These are phyloP conservation scores for Hypothenemus hampei DNA, from an alignment of 1,140 invertebrate species.

Conservation along the genomic window DNA sequence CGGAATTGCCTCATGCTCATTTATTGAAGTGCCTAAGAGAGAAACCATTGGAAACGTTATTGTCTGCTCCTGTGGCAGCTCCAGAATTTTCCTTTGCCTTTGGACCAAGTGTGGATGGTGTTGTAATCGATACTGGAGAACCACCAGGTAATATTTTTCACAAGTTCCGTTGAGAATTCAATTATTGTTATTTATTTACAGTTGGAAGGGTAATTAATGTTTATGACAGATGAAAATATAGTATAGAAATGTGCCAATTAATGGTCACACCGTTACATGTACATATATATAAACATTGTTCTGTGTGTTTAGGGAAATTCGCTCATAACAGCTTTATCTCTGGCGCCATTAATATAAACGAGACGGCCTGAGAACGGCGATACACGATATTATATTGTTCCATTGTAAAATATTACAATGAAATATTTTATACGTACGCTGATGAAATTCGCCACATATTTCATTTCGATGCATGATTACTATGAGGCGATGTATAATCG, in stretches of 20 bases:
- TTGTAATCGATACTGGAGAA: conserved; percentile 74
- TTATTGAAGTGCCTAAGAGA: conserved; percentile 81
- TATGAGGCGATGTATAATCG: no score
- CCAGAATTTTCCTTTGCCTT: conserved; percentile 83
- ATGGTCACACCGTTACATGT: no score
- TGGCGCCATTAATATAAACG: conserved; percentile 3
- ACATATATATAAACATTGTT: neutral
- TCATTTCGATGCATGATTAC: no score
- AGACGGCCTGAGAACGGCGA: conserved; percentile 1
- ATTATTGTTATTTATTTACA: no score
- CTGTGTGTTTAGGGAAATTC: conserved; percentile 1
- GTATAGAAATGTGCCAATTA: no score
- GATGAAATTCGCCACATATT: neutral
- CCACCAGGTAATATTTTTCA: conserved; percentile 47
- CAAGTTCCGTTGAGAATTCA: no score
- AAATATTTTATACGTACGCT: neutral
- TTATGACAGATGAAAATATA: no score
- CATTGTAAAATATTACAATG: conserved; percentile 7
- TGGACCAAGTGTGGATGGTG: conserved; percentile 86
- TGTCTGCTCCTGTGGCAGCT: conserved; percentile 70
- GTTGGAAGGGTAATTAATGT: no score
- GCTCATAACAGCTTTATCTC: conserved; percentile 3
- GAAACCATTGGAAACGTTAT: conserved; percentile 64
- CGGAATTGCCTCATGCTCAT: conserved; percentile 63
- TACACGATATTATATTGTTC: conserved; percentile 5